Conservation (phyloP, 2,113 vertebrate species). For the Todiramphus saurophagus region DNA sequence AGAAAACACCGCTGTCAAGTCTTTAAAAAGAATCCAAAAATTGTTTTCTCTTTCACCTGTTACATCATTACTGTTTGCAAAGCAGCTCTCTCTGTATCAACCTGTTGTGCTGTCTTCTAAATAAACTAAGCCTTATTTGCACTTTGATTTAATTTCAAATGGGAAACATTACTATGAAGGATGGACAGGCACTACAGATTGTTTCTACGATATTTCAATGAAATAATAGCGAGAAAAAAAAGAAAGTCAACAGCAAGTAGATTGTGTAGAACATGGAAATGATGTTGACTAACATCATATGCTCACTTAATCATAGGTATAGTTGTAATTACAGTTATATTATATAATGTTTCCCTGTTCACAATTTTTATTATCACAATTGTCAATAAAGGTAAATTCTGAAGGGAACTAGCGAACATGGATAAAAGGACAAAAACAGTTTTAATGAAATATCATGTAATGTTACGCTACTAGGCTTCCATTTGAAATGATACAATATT, state of each 20-base stretch:
- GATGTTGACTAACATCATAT: not conserved
- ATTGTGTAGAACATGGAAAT: not conserved
- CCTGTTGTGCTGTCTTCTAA: slow-evolving; percentile 15
- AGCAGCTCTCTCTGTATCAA: not conserved
- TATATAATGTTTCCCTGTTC: not conserved
- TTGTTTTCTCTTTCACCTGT: slow-evolving; percentile 14
- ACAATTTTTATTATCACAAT: not conserved
- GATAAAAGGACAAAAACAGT: not conserved
- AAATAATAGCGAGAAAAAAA: not conserved
- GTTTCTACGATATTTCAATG: not conserved
- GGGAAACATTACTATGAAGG: not conserved
- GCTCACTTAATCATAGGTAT: not conserved
- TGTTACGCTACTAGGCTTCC: not conserved
- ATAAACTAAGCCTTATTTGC: not conserved
- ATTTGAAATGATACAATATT: not conserved
- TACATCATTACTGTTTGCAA: slow-evolving; percentile 15
- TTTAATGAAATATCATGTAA: not conserved
- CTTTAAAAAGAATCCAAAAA: not conserved
- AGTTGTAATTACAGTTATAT: not conserved
- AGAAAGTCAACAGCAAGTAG: not conserved
- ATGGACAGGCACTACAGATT: not conserved
- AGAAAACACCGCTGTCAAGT: not conserved
- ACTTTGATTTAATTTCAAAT: slow-evolving; percentile 16
- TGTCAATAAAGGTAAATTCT: not conserved
- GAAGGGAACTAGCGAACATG: not conserved